These are phyloP conservation scores for Malacosoma neustria DNA, from an alignment of 2,888 invertebrate genomes.

Conservation along the genomic window DNA sequence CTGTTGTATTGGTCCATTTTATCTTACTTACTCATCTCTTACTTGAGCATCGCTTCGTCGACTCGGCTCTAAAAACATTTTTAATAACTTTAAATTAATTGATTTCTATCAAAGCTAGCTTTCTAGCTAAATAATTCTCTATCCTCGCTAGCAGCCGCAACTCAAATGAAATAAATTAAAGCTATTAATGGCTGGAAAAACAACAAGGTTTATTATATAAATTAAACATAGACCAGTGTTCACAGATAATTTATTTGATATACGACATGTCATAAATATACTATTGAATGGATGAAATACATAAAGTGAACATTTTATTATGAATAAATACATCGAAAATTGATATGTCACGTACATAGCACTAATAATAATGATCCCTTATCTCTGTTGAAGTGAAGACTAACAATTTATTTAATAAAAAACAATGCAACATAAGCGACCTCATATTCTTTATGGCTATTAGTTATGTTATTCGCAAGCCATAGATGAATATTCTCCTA, in stretches of 20 bases:
- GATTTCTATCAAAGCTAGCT: no score
- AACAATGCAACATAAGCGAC: conserved; percentile 69
- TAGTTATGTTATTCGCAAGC: conserved; percentile 72
- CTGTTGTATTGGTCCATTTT: no score
- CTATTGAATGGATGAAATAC: conserved; percentile 40
- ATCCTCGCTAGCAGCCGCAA: no score
- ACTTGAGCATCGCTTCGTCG: no score
- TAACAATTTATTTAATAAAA: conserved; percentile 31
- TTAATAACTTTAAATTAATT: no score
- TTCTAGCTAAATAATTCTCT: no score
- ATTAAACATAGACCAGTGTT: conserved; percentile 30
- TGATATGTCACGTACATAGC: conserved; percentile 20
- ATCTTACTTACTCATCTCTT: no score
- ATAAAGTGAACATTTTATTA: background rate
- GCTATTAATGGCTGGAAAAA: background rate
- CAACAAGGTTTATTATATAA: background rate
- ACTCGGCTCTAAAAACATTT: no score
- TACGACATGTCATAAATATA: conserved; percentile 46
- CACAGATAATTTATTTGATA: conserved; percentile 64
- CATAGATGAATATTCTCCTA: conserved; percentile 61
- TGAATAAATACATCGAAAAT: conserved; percentile 5
- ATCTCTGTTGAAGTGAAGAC: conserved; percentile 18
- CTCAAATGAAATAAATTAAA: no score
- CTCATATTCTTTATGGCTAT: conserved; percentile 64
- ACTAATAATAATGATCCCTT: conserved; percentile 20